Percentiles rank a stretch among this genome's conserved stretches.
Conservation (phyloP, 2,797 vertebrate genomes). For the Apodemus agrarius region DNA sequence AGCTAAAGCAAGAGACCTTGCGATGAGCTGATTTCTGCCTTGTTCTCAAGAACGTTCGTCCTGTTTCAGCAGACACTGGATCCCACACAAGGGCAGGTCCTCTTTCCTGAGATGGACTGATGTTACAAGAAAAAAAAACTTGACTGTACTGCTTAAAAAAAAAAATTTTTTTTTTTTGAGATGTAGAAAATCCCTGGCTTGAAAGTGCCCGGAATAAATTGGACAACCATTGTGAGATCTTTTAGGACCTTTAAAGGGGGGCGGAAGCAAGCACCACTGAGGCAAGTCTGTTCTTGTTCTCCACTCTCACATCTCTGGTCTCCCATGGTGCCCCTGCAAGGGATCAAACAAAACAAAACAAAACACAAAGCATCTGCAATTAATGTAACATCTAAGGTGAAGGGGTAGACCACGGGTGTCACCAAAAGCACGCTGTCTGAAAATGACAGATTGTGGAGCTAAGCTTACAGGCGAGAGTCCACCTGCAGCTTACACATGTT, state of each 20-base stretch:
- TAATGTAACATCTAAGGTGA: background rate
- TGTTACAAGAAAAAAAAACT: conserved; percentile 13
- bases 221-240: background rate
- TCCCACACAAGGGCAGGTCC: background rate
- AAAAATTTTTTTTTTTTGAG: background rate
- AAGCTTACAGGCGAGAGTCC: background rate
- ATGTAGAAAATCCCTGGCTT: background rate
- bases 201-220: conserved; percentile 1
- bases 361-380: background rate
- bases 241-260: background rate
- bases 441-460: background rate
- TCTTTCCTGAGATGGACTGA: background rate
- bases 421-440: background rate
- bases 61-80: background rate
- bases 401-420: background rate
- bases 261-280: background rate
- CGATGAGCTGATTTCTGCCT: background rate
- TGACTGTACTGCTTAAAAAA: background rate
- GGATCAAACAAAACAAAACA: background rate
- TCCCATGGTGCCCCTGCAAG: background rate
- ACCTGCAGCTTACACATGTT: background rate
- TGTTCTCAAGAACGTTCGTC: background rate
- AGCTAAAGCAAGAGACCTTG: background rate
- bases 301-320: background rate
- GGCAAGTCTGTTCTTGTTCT: background rate